A percentile compares a stretch with the other conserved stretches of the same genome.
Evolutionary conservation across 2,113 vertebrate species (phyloP).

Genomic region (Halichoeres trimaculatus): DNA sequence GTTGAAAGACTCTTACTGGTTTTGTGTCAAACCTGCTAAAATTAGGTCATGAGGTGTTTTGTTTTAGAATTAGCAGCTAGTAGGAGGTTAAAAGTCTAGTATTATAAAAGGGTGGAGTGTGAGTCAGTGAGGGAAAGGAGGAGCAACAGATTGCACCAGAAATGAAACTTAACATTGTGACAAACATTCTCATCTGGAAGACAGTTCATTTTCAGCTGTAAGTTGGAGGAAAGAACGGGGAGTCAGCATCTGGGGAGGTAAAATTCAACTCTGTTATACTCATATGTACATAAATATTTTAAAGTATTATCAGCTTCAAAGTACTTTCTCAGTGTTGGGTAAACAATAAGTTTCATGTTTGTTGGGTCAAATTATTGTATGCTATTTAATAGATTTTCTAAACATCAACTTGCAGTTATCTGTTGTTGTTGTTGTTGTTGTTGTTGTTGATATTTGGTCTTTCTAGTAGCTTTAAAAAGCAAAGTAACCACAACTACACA

Average conservation of each 20-base stretch:
- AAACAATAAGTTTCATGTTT: too few relatives aligned
- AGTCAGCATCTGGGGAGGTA: slow-evolving; percentile 12
- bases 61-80: neutral
- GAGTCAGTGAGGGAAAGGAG: slow-evolving; percentile 18
- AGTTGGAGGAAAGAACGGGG: neutral
- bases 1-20: too few relatives aligned
- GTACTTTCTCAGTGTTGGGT: too few relatives aligned
- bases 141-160: slow-evolving; percentile 18
- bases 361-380: too few relatives aligned
- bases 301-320: too few relatives aligned
- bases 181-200: neutral
- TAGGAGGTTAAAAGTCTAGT: neutral
- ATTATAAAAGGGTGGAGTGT: slow-evolving; percentile 3
- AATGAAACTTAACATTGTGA: slow-evolving; percentile 37
- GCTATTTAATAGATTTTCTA: too few relatives aligned
- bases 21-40: neutral
- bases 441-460: neutral
- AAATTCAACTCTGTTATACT: slow-evolving; percentile 3
- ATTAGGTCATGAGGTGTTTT: neutral
- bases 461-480: neutral
- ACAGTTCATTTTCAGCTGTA: neutral
- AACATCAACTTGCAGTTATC: too few relatives aligned
- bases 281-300: too few relatives aligned
- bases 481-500: neutral
- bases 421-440: neutral